These are phyloP conservation scores for Falco columbarius DNA, from an alignment of 2,797 vertebrate species.

Conservation along the genomic window DNA sequence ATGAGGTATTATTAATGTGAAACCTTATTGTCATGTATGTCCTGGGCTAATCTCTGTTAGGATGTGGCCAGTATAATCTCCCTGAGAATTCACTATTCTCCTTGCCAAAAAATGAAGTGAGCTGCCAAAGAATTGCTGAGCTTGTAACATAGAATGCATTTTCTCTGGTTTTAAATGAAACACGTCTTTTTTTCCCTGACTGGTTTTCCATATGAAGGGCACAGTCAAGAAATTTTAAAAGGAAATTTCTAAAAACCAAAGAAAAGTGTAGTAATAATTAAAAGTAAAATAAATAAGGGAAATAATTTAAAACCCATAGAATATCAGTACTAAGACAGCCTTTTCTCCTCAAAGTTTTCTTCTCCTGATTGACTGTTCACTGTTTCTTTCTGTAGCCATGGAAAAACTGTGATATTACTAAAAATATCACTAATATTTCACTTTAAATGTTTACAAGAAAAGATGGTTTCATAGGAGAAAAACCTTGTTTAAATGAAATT, in stretches of 20 bases:
- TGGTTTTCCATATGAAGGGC: neutral
- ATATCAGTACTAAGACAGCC: neutral
- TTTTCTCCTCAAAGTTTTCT: neutral
- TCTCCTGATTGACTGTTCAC: neutral
- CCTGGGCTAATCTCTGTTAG: neutral
- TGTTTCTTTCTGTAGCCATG: neutral
- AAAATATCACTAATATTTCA: conserved; percentile 16
- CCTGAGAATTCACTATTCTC: neutral
- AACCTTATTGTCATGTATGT: neutral
- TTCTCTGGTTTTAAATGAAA: neutral
- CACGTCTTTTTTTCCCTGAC: neutral
- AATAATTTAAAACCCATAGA: neutral
- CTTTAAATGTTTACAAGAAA: neutral
- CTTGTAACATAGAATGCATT: neutral
- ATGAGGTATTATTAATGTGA: neutral
- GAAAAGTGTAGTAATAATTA: neutral
- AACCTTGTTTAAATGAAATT: neutral
- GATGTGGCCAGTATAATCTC: neutral
- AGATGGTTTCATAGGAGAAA: neutral
- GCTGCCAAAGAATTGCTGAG: neutral
- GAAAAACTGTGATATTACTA: neutral
- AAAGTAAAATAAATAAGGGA: neutral
- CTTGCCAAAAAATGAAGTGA: neutral
- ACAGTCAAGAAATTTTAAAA: neutral
- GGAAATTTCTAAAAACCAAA: neutral